Conservation (phyloP, 2,888 invertebrate species). For the Coelopa pilipes region DNA sequence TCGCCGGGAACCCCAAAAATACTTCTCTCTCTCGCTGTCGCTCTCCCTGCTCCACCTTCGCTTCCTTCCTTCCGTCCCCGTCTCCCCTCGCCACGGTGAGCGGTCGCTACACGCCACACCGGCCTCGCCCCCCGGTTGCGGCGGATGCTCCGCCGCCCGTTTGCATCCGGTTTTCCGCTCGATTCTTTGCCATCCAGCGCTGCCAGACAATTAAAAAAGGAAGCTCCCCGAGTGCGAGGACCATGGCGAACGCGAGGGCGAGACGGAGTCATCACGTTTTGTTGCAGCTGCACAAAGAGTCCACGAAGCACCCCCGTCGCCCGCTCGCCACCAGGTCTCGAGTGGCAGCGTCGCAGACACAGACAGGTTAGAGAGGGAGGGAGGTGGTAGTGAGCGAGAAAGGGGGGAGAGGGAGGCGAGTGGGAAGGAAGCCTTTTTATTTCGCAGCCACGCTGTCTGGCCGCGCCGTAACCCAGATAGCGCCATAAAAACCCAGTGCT, state of each 20-base stretch:
- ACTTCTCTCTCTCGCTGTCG: not conserved
- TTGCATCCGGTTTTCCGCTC: too few species aligned
- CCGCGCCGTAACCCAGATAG: conserved; percentile 15
- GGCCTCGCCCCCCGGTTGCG: not conserved
- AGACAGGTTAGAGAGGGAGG: not conserved
- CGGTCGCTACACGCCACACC: not conserved
- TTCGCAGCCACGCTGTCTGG: conserved; percentile 11
- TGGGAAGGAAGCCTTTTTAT: not conserved
- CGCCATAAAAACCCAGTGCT: conserved; percentile 2
- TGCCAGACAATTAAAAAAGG: conserved; percentile 33
- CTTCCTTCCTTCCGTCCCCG: not conserved
- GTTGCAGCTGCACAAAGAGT: conserved; percentile 27
- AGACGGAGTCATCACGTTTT: conserved; percentile 27
- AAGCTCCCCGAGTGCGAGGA: not conserved
- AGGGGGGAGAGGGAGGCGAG: too few species aligned
- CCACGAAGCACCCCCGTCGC: not conserved
- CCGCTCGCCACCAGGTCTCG: not conserved
- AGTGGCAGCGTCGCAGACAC: conserved; percentile 15
- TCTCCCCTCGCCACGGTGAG: not conserved
- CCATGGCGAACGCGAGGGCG: too few species aligned
- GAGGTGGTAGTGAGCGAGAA: too few species aligned
- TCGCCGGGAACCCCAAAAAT: conserved; percentile 28
- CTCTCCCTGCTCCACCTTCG: not conserved
- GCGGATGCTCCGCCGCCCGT: not conserved
- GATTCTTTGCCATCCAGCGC: not conserved